These are phyloP conservation scores for Erpornis zantholeuca DNA, from an alignment of 2,113 vertebrate species.

Conservation along the genomic window DNA sequence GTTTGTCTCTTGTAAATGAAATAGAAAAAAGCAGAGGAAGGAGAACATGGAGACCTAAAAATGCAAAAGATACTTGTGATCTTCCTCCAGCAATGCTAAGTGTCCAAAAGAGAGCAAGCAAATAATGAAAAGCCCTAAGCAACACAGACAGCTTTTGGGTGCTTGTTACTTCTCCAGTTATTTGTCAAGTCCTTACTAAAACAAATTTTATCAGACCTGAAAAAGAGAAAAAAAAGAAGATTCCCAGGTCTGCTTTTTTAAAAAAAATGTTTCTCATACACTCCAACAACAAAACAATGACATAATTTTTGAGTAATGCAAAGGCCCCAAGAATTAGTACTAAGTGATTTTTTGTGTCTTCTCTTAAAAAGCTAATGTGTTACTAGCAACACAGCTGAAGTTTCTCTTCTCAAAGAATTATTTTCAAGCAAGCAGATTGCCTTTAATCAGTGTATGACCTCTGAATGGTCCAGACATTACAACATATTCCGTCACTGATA, in stretches of 20 bases:
- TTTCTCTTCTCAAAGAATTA: neutral
- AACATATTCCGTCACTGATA: neutral
- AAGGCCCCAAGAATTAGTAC: neutral
- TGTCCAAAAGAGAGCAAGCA: neutral
- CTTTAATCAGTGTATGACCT: neutral
- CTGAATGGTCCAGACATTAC: constrained; percentile 29
- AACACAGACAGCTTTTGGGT: neutral
- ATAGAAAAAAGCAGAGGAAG: neutral
- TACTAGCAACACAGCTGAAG: neutral
- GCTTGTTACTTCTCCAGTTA: too few relatives aligned
- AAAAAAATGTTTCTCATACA: neutral
- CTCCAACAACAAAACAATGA: neutral
- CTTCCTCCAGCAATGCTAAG: neutral
- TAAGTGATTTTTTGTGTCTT: neutral
- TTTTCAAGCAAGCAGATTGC: neutral
- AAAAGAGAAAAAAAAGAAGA: neutral
- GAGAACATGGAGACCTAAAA: neutral
- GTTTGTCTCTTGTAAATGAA: neutral
- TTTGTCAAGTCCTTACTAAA: neutral
- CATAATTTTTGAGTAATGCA: neutral
- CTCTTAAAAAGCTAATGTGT: neutral
- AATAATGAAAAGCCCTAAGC: neutral
- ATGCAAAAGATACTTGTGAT: neutral
- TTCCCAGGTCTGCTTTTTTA: neutral
- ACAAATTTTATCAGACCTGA: neutral